Conservation (phyloP, 2,113 vertebrate genomes). For the Chaenocephalus aceratus region DNA sequence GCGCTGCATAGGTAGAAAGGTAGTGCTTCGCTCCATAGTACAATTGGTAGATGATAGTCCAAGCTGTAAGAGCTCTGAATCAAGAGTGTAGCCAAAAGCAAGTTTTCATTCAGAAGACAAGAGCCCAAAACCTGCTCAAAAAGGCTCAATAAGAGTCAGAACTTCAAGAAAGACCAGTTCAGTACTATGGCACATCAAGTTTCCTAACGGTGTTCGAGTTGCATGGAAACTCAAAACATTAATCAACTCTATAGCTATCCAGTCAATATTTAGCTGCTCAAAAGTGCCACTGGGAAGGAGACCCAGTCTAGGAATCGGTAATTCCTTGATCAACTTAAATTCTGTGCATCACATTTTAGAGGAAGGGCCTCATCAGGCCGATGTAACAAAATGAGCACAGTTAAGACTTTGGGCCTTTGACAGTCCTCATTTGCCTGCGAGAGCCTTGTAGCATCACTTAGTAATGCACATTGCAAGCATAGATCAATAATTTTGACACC, state of each 20-base stretch:
- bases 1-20: conserved; percentile 78
- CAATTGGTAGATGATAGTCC: conserved; percentile 48
- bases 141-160: conserved; percentile 29
- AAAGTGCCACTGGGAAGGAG: conserved; percentile 28
- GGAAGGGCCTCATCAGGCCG: conserved; percentile 33
- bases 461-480: conserved; percentile 10
- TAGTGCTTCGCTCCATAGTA: conserved; percentile 70
- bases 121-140: conserved; percentile 36
- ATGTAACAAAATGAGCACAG: conserved; percentile 19
- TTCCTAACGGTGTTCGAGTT: conserved; percentile 39
- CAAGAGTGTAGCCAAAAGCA: conserved; percentile 23
- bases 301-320: conserved; percentile 13
- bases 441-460: conserved; percentile 1
- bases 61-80: conserved; percentile 49
- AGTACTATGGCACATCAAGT: conserved; percentile 64
- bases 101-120: conserved; percentile 55
- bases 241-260: conserved; percentile 20
- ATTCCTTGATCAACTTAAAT: not conserved
- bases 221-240: conserved; percentile 19
- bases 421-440: conserved; percentile 9
- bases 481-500: not conserved
- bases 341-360: conserved; percentile 52
- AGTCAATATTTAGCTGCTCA: conserved; percentile 1
- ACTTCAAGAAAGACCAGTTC: conserved; percentile 31
- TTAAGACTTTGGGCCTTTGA: conserved; percentile 5